These are phyloP conservation scores for Uromys caudimaculatus DNA, from an alignment of 2,797 vertebrate genomes.

Conservation along the genomic window DNA sequence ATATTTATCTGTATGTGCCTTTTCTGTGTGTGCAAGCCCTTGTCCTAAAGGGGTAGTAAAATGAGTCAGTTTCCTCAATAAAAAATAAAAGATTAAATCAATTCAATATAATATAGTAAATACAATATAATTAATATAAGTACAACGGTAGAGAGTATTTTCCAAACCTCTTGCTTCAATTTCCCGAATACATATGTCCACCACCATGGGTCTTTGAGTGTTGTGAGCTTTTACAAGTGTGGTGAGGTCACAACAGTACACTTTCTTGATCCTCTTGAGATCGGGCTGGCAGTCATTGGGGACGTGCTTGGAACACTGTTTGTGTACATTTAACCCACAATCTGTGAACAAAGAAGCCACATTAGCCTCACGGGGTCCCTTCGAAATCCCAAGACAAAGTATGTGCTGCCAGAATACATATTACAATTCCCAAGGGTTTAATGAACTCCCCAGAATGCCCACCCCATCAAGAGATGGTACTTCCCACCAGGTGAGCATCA, in stretches of 20 bases:
- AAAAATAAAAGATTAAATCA: background rate
- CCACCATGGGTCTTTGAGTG: slow-evolving; percentile 96
- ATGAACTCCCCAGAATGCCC: background rate
- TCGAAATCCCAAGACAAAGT: slow-evolving; percentile 8
- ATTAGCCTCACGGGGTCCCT: background rate
- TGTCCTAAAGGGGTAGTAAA: background rate
- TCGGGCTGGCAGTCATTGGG: slow-evolving; percentile 99
- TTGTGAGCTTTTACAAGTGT: slow-evolving; percentile 99
- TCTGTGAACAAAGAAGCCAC: slow-evolving; percentile 88
- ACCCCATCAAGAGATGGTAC: background rate
- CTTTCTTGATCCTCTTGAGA: slow-evolving; percentile 97
- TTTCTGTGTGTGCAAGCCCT: background rate
- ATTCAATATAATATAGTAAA: background rate
- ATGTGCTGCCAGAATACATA: background rate
- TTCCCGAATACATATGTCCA: slow-evolving; percentile 98
- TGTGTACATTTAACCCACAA: slow-evolving; percentile 98
- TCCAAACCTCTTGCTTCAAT: slow-evolving; percentile 96
- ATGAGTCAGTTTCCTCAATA: background rate
- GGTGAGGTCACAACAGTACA: slow-evolving; percentile 98
- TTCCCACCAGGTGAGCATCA: background rate
- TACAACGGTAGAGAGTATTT: background rate
- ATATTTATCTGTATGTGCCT: background rate
- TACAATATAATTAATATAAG: background rate
- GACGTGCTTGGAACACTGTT: slow-evolving; percentile 98
- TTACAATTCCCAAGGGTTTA: background rate